phyloP scores from a whole-genome alignment of 2,797 vertebrate species.

The Pyrocephalus nanus region DNA sequence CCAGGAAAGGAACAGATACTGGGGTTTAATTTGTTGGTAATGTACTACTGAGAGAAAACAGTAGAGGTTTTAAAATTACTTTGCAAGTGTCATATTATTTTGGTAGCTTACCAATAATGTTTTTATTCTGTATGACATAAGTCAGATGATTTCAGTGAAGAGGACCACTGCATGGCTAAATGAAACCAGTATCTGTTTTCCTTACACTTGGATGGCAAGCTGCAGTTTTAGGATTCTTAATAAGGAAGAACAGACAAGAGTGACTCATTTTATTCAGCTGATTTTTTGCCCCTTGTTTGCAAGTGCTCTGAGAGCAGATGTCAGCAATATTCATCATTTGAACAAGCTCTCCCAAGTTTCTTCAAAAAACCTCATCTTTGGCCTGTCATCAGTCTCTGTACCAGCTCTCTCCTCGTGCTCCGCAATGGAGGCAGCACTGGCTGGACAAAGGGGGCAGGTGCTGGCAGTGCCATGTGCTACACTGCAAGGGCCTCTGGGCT shows the following conservation, averaged over 20 bases:
- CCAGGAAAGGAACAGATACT: background rate
- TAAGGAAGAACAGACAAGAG: background rate
- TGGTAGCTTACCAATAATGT: background rate
- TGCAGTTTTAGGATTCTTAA: background rate
- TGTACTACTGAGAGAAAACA: background rate
- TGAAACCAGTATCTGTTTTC: background rate
- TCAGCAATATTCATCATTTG: background rate
- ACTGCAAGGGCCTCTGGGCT: background rate
- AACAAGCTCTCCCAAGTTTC: background rate
- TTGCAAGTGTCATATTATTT: background rate
- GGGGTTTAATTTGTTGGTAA: background rate
- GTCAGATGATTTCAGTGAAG: background rate
- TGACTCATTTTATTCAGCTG: conserved; percentile 22
- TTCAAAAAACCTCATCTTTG: background rate
- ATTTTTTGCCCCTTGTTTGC: conserved; percentile 28
- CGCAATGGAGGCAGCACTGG: accelerated
- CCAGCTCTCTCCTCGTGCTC: background rate
- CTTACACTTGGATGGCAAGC: background rate
- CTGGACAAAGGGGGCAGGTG: background rate
- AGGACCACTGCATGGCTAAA: background rate
- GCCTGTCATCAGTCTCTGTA: background rate
- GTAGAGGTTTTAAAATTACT: background rate
- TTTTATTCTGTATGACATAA: background rate
- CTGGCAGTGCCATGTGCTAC: accelerated
- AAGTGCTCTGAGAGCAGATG: conserved; percentile 32